Base-by-base conservation (phyloP, 2,113 vertebrate genomes). In the Oxygymnocypris stewartii region DNA sequence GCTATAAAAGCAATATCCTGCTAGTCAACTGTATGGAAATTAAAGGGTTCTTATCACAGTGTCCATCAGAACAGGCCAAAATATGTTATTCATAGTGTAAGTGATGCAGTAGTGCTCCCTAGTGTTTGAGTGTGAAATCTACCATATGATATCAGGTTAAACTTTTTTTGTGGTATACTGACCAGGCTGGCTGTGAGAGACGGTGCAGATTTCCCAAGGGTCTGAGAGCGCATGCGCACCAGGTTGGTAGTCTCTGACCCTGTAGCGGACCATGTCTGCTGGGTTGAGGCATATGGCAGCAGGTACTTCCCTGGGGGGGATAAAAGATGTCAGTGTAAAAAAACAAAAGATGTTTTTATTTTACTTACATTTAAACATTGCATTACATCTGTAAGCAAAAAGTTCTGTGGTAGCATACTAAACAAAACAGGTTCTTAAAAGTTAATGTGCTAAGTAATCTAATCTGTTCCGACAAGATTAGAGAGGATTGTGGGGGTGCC, bases 161-260 rank as follows among this genome's bases (percentile, higher is more conserved):
- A 88, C 12, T 28, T 54, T 59, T 10, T 35, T 54, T 54, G 3
- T 74, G 54, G 84, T 57, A 73, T 75, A 96, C 97, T 96, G 91
- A 99, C 97, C 96, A 95, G 86, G 89, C 91, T 96, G 89, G 95
- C 96, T 3, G 96, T 97, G 84, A 99, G 96, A 1, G 96, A 97
- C 23, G 97, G 97, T 23, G 98, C 98, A 0, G 97, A 99, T 90
- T 99, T 97, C 4, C 98, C 98, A 0, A 97, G 93, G 35, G 96
- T 95, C 84, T 96, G 94, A 79, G 96, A 97, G 75, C 93, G 93
- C 96, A 99, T 97, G 61, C 97, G 97, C 88, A 98, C 91, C 76
- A 99, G 96, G 92, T 98, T 98, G 25, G 97, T 97, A 1, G 92
- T 94, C 87, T 99, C 97, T 0, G 92, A 12, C 0, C 94, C 90